These are phyloP conservation scores for Porites australiensis DNA, from an alignment of 64 coral and sea anemone genomes.

Conservation along the genomic window DNA sequence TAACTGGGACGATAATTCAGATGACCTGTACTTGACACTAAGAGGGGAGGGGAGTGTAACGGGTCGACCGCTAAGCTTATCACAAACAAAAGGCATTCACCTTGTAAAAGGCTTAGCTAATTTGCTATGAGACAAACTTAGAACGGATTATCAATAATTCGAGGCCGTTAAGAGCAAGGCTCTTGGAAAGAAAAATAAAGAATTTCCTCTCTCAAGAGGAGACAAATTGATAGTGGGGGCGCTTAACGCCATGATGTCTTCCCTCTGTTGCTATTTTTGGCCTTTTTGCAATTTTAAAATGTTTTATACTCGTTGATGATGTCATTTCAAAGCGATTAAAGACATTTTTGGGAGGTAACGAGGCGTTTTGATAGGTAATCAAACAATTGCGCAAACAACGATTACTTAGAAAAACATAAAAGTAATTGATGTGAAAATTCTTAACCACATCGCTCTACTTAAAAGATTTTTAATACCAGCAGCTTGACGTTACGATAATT, in stretches of 20 bases:
- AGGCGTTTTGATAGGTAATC: neutral
- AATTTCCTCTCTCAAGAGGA: neutral
- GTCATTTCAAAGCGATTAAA: constrained; percentile 20
- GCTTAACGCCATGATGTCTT: neutral
- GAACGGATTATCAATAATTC: neutral
- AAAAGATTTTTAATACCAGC: neutral
- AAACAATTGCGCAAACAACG: constrained; percentile 30
- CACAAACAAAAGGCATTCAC: too few species aligned
- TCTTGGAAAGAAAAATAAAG: neutral
- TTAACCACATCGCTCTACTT: neutral
- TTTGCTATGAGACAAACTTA: neutral
- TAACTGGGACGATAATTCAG: too few species aligned
- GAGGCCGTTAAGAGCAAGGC: too few species aligned
- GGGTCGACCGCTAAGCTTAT: neutral
- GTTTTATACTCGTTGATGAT: constrained; percentile 6
- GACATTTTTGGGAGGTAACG: constrained; percentile 35
- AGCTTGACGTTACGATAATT: neutral
- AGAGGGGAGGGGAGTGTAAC: neutral
- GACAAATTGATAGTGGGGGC: neutral
- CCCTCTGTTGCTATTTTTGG: constrained; percentile 8
- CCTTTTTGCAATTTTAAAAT: neutral
- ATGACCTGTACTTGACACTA: neutral
- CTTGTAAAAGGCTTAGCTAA: too few species aligned
- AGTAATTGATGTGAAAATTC: constrained; percentile 31
- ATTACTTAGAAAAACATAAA: constrained; percentile 35